A percentile compares a stretch with the other conserved stretches of the same genome.
phyloP scores from a whole-genome alignment of 2,888 invertebrate species.

The Ophion ellenae region DNA sequence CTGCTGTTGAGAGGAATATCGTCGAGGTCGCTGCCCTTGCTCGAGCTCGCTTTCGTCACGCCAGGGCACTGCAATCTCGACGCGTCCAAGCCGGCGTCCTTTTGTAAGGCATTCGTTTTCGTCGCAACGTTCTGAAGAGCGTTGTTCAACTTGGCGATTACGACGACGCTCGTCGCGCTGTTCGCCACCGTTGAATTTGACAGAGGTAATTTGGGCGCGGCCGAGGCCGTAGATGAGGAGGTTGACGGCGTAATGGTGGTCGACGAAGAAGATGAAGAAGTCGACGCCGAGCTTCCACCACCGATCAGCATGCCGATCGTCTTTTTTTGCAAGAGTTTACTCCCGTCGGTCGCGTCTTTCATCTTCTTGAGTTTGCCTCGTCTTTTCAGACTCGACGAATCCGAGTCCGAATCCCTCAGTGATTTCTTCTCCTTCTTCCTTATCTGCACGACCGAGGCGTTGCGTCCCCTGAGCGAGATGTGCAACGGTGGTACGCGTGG shows the following conservation, averaged over 20 bases:
- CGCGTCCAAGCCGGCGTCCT: constrained; percentile 77
- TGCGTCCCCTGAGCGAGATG: constrained; percentile 93
- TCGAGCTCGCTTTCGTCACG: constrained; percentile 77
- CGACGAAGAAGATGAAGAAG: constrained; percentile 2
- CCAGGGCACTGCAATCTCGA: constrained; percentile 72
- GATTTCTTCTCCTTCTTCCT: constrained; percentile 89
- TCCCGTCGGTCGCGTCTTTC: constrained; percentile 83
- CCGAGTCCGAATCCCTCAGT: constrained; percentile 84
- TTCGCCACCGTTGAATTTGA: constrained; percentile 79
- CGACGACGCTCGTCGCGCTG: constrained; percentile 74
- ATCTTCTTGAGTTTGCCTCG: constrained; percentile 85
- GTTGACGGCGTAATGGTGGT: not conserved
- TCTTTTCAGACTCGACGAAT: constrained; percentile 79
- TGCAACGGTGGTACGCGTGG: constrained; percentile 94
- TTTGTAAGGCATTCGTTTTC: constrained; percentile 80
- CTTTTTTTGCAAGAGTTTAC: constrained; percentile 81
- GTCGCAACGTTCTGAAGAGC: constrained; percentile 78
- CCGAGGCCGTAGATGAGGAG: constrained; percentile 61
- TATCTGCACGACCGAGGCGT: constrained; percentile 92
- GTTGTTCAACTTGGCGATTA: constrained; percentile 79
- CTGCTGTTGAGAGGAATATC: constrained; percentile 82
- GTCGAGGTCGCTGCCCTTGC: constrained; percentile 80
- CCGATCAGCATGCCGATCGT: constrained; percentile 80
- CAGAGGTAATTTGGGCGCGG: constrained; percentile 79
- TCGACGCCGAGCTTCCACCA: not conserved